phyloP scores from a whole-genome alignment of 1,140 invertebrate genomes.

The Drosophila tropicalis region DNA sequence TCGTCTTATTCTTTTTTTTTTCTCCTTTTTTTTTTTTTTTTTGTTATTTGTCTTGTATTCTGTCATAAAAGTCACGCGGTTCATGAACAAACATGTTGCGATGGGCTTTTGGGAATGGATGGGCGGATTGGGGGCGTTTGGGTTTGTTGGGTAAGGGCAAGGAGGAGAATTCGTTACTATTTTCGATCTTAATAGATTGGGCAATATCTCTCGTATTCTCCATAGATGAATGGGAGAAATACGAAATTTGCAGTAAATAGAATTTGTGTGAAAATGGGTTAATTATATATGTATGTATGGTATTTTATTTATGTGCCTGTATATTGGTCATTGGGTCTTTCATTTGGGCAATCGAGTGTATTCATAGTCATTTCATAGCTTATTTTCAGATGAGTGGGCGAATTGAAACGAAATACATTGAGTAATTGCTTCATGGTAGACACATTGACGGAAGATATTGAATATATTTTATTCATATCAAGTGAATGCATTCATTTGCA shows the following conservation, averaged over 20 bases:
- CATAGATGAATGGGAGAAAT: neutral
- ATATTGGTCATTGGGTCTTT: neutral
- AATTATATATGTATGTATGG: neutral
- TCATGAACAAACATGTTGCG: constrained; percentile 29
- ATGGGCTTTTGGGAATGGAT: constrained; percentile 17
- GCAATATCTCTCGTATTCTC: neutral
- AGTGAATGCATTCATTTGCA: constrained; percentile 1
- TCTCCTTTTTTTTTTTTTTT: neutral
- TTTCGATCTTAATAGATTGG: constrained; percentile 11
- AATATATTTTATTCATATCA: too few relatives aligned
- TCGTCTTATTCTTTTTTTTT: constrained; percentile 13
- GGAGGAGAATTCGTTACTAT: constrained; percentile 21
- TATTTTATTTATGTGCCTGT: too few relatives aligned
- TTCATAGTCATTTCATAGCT: neutral
- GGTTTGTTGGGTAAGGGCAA: neutral
- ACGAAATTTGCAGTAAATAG: neutral
- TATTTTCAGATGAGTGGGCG: too few relatives aligned
- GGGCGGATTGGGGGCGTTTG: constrained; percentile 3
- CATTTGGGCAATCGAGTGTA: neutral
- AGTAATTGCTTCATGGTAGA: neutral
- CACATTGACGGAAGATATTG: too few relatives aligned
- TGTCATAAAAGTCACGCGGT: constrained; percentile 69
- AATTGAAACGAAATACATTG: neutral
- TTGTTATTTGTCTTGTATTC: constrained; percentile 45
- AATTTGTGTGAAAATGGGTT: neutral